Evolutionary conservation across 2,888 invertebrate genomes (phyloP), one percentile per base, ranked within the genome.

Genomic region (Pristionchus arcanus): DNA sequence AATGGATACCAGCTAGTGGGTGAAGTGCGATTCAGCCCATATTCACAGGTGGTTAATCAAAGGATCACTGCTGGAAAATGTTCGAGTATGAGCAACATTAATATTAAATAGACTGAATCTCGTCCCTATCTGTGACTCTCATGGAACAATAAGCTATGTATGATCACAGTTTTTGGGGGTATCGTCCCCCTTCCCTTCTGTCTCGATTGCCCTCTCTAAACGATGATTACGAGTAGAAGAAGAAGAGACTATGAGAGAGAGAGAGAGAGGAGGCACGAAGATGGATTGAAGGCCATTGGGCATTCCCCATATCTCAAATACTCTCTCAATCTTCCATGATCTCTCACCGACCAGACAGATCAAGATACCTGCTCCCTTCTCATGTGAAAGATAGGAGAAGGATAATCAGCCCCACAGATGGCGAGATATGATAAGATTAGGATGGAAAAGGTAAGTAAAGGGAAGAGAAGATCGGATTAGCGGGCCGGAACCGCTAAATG

Each of bases 381-480:
- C 59, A 25, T n/a, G 63, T 11, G 13, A 53, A 21, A 28, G 81
- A 49, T n/a, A n/a, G 81, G 49, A 53, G 49, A 81, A 49, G 81
- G 42, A 81, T 81, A 81, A 81, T 81, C 49, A 49, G 53, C 0
- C 13, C 25, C 19, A 19, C 81, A 15, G 81, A 81, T 81, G n/a
- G 81, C 15, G 81, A 81, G 81, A 81, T 81, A 81, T 81, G 81
- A 81, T 81, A 49, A 49, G 81, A 49, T 49, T 81, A 81, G 81
- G n/a, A 9, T 81, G 81, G 81, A 53, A 81, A 81, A n/a, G 81
- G 49, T n/a, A 63, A 63, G 63, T 74, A 21, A 34, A 74, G 15
- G 53, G 28, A 81, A 42, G n/a, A n/a, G 49, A 28, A 81, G 49
- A 28, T 37, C 74, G 74, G 74, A 74, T 42, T 74, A 81, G 49